Conservation (phyloP, 2,113 vertebrate genomes). For the Columba janthina region DNA sequence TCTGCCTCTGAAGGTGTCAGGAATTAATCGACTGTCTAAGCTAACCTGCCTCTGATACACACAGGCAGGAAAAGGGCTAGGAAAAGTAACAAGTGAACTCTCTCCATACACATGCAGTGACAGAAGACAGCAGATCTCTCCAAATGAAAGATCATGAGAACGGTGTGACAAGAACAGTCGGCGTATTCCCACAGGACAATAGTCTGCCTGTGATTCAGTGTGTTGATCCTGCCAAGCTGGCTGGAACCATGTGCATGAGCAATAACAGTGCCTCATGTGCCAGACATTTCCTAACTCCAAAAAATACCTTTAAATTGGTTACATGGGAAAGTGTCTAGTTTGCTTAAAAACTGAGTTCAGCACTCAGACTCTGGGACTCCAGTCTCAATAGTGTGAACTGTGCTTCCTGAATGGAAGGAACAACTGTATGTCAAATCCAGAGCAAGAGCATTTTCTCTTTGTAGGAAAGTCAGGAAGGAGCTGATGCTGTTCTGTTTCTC, state of each 20-base stretch:
- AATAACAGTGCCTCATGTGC: background rate
- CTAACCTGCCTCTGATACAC: background rate
- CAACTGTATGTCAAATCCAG: background rate
- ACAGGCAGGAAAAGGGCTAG: background rate
- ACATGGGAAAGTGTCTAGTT: background rate
- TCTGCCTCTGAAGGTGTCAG: background rate
- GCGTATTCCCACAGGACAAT: constrained; percentile 9
- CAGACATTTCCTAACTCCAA: background rate
- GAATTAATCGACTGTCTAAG: background rate
- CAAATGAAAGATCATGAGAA: background rate
- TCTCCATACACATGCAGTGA: background rate
- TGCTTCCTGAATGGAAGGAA: background rate
- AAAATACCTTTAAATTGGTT: background rate
- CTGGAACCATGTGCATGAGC: background rate
- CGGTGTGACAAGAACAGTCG: background rate
- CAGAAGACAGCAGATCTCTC: constrained; percentile 2
- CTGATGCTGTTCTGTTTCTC: background rate
- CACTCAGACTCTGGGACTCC: background rate
- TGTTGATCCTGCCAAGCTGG: constrained; percentile 4
- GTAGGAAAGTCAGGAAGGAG: background rate
- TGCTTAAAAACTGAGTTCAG: background rate
- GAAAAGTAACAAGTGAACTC: background rate
- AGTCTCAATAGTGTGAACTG: background rate
- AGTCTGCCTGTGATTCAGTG: background rate
- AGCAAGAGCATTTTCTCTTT: background rate